Evolutionary conservation across 2,888 invertebrate species (phyloP), one percentile per base, ranked within the genome.

Genomic region (Brachycybe producta): DNA sequence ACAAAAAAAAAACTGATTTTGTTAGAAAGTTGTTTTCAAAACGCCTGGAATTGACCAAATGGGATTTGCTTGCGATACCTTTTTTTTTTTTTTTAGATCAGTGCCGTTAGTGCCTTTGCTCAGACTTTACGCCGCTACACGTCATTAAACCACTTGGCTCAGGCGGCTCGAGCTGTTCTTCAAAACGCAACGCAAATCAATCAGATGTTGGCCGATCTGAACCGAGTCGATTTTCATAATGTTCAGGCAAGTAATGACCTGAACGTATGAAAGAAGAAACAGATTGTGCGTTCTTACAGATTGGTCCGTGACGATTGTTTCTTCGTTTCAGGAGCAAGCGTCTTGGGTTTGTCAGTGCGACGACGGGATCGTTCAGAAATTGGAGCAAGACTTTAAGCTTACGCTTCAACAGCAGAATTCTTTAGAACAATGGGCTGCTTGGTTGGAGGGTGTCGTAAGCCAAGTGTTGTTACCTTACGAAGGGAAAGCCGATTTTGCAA

Each of bases 341-440:
- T 86, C 90, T 0, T 97, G 95, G 95, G 94, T 97, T 7, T 97
- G 95, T 66, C 86, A 91, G 61, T 97, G 95, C 70, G 87, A 87
- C 62, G 82, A 84, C 57, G 76, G 79, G 17, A 79, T 90, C 43
- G 82, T 86, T 23, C 80, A 80, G 63, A 77, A 83, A 48, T 75
- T 97, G 49, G 91, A 95, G 64, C 82, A 84, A 28, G 92, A 95
- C 67, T 97, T 97, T 67, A 76, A 76, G 62, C 75, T 82, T n/a
- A 87, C 87, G 0, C 70, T 91, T 43, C 87, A 88, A 54, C 87
- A 90, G 63, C 65, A 67, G 53, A 87, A 88, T 61, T 82, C 88
- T 1, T 72, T 98, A 59, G 95, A 95, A 67, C 87, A 94, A 67
- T 99, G 98, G 98, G 94, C 95, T 24, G 77, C 79, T 46, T 99